Conservation (phyloP, 2,113 vertebrate species). For the Reinhardtius hippoglossoides region DNA sequence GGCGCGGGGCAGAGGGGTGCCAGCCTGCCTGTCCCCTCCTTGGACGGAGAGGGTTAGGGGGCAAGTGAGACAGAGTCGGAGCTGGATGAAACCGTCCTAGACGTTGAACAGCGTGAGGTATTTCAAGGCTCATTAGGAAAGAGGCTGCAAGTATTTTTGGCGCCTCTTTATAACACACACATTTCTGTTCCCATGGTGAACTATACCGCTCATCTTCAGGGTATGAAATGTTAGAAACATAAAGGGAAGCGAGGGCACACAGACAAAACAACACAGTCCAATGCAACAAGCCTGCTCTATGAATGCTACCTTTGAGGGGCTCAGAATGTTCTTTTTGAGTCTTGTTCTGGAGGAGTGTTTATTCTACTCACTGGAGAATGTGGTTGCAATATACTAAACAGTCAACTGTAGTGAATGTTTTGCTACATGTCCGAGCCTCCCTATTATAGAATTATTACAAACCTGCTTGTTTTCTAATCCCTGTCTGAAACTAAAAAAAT, state of each 20-base stretch:
- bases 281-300: neutral
- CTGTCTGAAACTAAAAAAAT: too few species aligned
- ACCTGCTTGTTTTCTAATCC: too few species aligned
- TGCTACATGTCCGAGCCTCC: neutral
- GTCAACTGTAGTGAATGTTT: neutral
- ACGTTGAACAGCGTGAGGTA: conserved; percentile 61
- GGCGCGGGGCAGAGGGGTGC: conserved; percentile 49
- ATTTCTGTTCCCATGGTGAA: conserved; percentile 42
- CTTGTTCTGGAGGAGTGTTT: too few species aligned
- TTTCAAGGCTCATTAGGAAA: conserved; percentile 69
- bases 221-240: conserved; percentile 15
- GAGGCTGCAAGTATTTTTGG: conserved; percentile 37
- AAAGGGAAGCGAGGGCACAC: neutral
- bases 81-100: conserved; percentile 57
- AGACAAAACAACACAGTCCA: neutral
- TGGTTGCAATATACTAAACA: neutral
- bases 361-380: too few species aligned
- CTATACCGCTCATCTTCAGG: conserved; percentile 7
- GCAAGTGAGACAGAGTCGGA: conserved; percentile 53
- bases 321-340: neutral
- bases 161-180: conserved; percentile 39
- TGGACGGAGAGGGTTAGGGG: conserved; percentile 60
- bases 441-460: neutral
- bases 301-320: too few species aligned
- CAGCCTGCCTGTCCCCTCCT: conserved; percentile 57